Evolutionary conservation across 1,140 invertebrate genomes (phyloP), one percentile per base, ranked within the genome.

Genomic region (Rhagoletis pomonella): DNA sequence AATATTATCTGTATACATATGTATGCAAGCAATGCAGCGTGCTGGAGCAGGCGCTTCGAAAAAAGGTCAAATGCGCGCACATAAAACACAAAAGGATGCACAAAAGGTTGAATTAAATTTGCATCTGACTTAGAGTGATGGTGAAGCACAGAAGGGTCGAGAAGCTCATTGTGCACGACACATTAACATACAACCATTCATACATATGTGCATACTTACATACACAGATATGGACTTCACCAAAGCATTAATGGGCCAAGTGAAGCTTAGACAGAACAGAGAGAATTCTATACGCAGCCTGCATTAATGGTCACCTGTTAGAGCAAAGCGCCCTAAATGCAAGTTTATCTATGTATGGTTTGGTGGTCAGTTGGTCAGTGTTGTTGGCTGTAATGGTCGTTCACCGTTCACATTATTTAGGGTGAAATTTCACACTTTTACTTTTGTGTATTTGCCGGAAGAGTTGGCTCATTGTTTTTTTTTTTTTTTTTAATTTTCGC

Each of bases 1-100:
- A 44, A 14, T 47, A 14, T 47, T 47, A 73, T 17, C 39, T 73
- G 14, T 2, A 17, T 44, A 19, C 42, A 12, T 67, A 9, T 67
- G 14, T 39, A 39, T 55, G 44, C 42, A 19, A 19, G 73, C 9
- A 5, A 4, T 14, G 19, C 5, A 47, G 47, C 42, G 47, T 81
- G 14, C 2, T 67, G 19, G 19, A 17, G 1, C 47, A 81, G 73
- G n/a, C 47, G n/a, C n/a, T 42, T 55, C 2, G 47, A 81, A 81
- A 81, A 81, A 55, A 55, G 47, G 73, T 81, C 73, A 81, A 5
- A 50, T 81, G 44, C 47, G n/a, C 73, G 73, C 7, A 9, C 14
- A 50, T 50, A 81, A 29, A 50, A 12, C n/a, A 81, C 47, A 50
- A 81, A 81, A 81, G 73, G 73, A 81, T 81, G 73, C 73, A 81